Evolutionary conservation across 2,797 vertebrate species (phyloP), one percentile per base, ranked within the genome.

Genomic region (Gastrophryne carolinensis): DNA sequence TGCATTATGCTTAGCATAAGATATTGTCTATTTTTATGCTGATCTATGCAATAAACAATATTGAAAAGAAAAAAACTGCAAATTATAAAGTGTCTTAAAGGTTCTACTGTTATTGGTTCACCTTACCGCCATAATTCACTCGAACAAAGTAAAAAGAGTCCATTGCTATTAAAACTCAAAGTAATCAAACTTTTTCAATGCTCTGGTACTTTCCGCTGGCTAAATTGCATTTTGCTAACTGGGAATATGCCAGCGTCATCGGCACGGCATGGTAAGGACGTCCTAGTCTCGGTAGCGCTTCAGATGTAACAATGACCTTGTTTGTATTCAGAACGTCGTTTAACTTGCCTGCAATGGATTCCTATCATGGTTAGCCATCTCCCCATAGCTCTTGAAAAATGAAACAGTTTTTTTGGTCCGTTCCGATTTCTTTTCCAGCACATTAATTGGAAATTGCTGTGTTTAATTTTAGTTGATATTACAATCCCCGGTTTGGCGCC

Each of bases 381-480:
- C 35, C 39, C 21, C 8, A 26, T 53, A 29, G 66, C 68, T 78
- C 61, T 66, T 39, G 61, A 72, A 68, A 78, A 78, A 78, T 78
- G 52, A 72, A 66, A 72, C 53, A 66, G 23, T 56, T 47, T 47
- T 47, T 47, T 75, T n/a, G n/a, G n/a, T 68, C 41, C 66, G 15
- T 39, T 47, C 41, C 52, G 61, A 72, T 66, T 78, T 65, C 53
- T n/a, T 78, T 78, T 78, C 68, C 61, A 47, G 44, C 13, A 35
- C 75, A 72, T 78, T 78, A 72, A 72, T 78, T 78, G 75, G 54
- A 78, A 78, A 78, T 78, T 58, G 75, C 61, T 78, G 68, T 78
- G 60, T 78, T 78, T 78, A 72, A 78, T 78, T 66, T 66, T 61
- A 39, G 75, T 72, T 66, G 69, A 58, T 78, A 47, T 66, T 78